phyloP scores from a whole-genome alignment of 2,797 vertebrate genomes.

The Microchirus variegatus region DNA sequence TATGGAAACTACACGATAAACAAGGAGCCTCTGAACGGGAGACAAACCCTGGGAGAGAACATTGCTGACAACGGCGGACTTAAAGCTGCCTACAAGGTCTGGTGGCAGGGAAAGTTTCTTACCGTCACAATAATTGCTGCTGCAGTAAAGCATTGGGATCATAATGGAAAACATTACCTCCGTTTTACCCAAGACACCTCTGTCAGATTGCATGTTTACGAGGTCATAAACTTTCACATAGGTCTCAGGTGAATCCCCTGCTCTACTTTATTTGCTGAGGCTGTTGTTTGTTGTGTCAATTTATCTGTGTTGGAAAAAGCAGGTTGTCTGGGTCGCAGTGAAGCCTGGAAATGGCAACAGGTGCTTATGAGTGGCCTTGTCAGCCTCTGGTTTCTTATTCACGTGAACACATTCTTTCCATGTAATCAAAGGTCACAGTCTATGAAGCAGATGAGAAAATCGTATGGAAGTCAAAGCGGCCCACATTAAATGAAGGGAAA shows the following conservation, averaged over 20 bases:
- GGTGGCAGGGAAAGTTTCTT: not conserved
- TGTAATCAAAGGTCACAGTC: conserved; percentile 74
- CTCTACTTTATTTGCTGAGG: conserved; percentile 22
- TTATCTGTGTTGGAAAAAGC: conserved; percentile 67
- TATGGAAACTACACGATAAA: conserved; percentile 94
- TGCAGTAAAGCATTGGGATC: not conserved
- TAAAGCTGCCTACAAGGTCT: conserved; percentile 94
- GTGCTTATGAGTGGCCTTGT: conserved; percentile 65
- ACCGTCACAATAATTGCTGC: not conserved
- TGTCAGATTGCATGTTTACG: conserved; percentile 20
- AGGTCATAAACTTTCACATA: conserved; percentile 11
- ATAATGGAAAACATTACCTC: not conserved
- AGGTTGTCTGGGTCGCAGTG: conserved; percentile 50
- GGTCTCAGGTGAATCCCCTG: conserved; percentile 14
- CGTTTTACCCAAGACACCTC: not conserved
- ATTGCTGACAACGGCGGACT: conserved; percentile 97
- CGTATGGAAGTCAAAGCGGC: conserved; percentile 29
- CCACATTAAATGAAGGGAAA: not conserved
- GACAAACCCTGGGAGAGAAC: conserved; percentile 95
- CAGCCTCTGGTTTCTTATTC: conserved; percentile 67
- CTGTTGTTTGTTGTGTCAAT: conserved; percentile 26
- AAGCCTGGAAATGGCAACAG: conserved; percentile 72
- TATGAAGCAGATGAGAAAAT: conserved; percentile 57
- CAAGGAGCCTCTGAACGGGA: conserved; percentile 90
- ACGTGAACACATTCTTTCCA: conserved; percentile 77